Conservation (phyloP, 2,888 invertebrate species). For the Apamea epomidion region DNA sequence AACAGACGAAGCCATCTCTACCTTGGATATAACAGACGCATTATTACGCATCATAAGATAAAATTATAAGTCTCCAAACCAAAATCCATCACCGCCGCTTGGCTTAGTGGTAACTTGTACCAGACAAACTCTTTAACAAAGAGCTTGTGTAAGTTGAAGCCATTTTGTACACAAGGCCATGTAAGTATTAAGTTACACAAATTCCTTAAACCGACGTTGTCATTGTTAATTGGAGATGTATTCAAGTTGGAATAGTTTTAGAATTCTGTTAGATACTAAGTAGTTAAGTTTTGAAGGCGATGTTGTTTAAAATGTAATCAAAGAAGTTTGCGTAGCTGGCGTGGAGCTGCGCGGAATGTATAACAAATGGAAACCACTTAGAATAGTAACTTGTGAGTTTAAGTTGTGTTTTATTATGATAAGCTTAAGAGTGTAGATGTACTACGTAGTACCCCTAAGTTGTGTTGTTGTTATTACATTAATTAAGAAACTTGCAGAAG, state of each 20-base stretch:
- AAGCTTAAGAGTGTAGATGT: neutral
- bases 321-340: constrained; percentile 43
- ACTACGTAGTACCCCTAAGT: neutral
- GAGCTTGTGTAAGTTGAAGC: constrained; percentile 10
- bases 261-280: constrained; percentile 56
- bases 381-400: constrained; percentile 32
- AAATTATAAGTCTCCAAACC: neutral
- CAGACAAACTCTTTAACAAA: constrained; percentile 13
- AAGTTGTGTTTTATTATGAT: constrained; percentile 34
- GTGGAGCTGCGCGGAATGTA: constrained; percentile 39
- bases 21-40: neutral
- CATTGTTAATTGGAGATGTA: constrained; percentile 61
- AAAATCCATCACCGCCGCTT: neutral
- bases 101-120: neutral
- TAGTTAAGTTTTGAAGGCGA: constrained; percentile 49
- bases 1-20: neutral
- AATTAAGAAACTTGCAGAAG: neutral
- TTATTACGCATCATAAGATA: neutral
- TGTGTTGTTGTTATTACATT: neutral
- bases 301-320: constrained; percentile 61
- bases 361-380: constrained; percentile 53
- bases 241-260: constrained; percentile 58
- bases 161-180: constrained; percentile 11
- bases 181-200: constrained; percentile 43
- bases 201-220: constrained; percentile 51